A percentile compares a stretch with the other conserved stretches of the same genome.
These are phyloP conservation scores for Baccha elongata DNA, from an alignment of 2,888 invertebrate species.

Conservation along the genomic window DNA sequence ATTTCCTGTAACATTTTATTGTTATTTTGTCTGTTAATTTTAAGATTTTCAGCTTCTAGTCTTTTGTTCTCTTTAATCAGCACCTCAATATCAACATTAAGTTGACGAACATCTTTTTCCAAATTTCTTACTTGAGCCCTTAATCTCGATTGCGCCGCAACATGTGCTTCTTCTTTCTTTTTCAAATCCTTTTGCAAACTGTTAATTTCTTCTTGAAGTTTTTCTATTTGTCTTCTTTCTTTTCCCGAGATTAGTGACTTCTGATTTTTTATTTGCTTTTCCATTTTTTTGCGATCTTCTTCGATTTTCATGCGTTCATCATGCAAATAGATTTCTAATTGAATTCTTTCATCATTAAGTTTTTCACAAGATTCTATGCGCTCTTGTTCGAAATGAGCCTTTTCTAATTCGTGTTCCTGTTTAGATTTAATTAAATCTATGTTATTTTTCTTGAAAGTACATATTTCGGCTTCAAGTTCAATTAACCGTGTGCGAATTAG, in stretches of 20 bases:
- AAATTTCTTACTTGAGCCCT: constrained; percentile 89
- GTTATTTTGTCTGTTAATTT: constrained; percentile 85
- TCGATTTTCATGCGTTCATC: constrained; percentile 87
- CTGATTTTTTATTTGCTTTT: constrained; percentile 87
- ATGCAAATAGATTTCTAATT: constrained; percentile 86
- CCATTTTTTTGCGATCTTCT: constrained; percentile 87
- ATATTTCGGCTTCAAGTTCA: constrained; percentile 87
- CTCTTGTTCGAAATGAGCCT: constrained; percentile 85
- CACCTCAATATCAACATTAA: constrained; percentile 87
- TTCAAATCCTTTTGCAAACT: constrained; percentile 87
- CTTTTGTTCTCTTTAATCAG: constrained; percentile 87
- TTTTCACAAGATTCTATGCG: constrained; percentile 85
- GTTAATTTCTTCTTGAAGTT: constrained; percentile 86
- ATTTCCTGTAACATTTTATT: constrained; percentile 90
- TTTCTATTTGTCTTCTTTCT: constrained; percentile 87
- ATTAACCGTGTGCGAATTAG: constrained; percentile 84
- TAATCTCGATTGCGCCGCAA: constrained; percentile 88
- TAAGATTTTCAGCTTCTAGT: constrained; percentile 85
- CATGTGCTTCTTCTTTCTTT: constrained; percentile 89
- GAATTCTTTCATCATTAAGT: constrained; percentile 86
- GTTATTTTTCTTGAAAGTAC: constrained; percentile 84
- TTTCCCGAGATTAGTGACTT: constrained; percentile 86
- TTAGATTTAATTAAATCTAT: constrained; percentile 84
- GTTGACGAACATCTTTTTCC: constrained; percentile 87
- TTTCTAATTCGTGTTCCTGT: constrained; percentile 85